Base-by-base conservation (phyloP, 2,888 invertebrate species). In the Pristionchus entomophagus region DNA sequence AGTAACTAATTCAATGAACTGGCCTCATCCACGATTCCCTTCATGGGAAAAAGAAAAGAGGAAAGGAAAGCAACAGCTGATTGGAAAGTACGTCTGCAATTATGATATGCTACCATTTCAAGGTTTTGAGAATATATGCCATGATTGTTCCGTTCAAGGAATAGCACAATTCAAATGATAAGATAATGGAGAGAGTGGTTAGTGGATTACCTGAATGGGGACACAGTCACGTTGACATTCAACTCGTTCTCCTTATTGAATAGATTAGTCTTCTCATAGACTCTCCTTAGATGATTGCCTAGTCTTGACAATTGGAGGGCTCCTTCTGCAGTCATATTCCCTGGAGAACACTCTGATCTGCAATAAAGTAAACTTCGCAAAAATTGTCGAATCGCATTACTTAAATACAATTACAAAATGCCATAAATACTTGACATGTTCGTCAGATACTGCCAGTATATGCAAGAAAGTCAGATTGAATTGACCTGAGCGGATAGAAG, bases 61-160 rank as follows among this genome's bases (percentile, higher is more conserved):
- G 96, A 96, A 4, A 96, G 94, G 89, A 97, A 95, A 0, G 97
- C 97, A 90, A 97, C 95, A 0, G 96, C 96, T 91, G 97, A 97
- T 94, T 97, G 97, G 92, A 96, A 97, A 29, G 98, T 98, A 91
- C 98, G 95, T 51, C 82, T 82, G 82, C 6, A 82, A 84, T 32
- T 5, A 14, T n/a, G 19, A 10, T 56, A 22, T 5, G 5, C n/a
- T 56, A 5, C 19, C 56, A 56, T 22, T 22, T 56, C n/a, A n/a
- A n/a, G n/a, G n/a, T n/a, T n/a, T n/a, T n/a, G n/a, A n/a, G n/a
- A n/a, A n/a, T n/a, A n/a, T n/a, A n/a, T n/a, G n/a, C n/a, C n/a
- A n/a, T n/a, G n/a, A n/a, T n/a, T n/a, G n/a, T n/a, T n/a, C n/a
- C n/a, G n/a, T n/a, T n/a, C n/a, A n/a, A n/a, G n/a, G n/a, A n/a